Percentiles rank a stretch among this genome's conserved stretches.
Evolutionary conservation across 2,888 invertebrate genomes (phyloP).

Genomic region (Sphaerophoria taeniata): DNA sequence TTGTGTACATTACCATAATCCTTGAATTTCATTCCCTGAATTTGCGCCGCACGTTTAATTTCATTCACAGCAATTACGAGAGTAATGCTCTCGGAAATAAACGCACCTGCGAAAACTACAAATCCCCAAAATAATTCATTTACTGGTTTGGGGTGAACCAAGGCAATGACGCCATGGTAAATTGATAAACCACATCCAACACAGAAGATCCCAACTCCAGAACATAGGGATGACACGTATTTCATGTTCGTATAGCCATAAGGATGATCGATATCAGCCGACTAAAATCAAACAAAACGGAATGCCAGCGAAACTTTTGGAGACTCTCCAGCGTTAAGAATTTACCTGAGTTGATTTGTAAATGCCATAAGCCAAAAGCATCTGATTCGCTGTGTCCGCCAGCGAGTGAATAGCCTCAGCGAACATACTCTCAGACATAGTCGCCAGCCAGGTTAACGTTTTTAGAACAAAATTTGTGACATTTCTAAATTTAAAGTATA

Average conservation of each 20-base stretch:
- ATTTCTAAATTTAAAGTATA: constrained; percentile 87
- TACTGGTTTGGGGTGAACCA: constrained; percentile 91
- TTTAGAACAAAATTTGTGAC: constrained; percentile 95
- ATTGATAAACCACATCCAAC: constrained; percentile 97
- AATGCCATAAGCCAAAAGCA: constrained; percentile 96
- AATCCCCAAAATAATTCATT: constrained; percentile 97
- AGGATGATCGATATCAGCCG: constrained; percentile 93
- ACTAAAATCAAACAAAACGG: constrained; percentile 81
- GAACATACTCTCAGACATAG: constrained; percentile 98
- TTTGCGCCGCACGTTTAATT: constrained; percentile 91
- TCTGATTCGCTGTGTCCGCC: constrained; percentile 97
- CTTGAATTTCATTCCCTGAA: constrained; percentile 89
- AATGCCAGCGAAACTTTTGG: not conserved
- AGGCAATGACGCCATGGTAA: constrained; percentile 96
- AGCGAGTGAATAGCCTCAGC: constrained; percentile 98
- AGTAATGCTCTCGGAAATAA: constrained; percentile 95
- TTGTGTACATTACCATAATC: constrained; percentile 89
- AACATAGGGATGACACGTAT: constrained; percentile 98
- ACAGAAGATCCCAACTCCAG: constrained; percentile 99
- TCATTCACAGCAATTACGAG: constrained; percentile 94
- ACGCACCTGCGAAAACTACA: constrained; percentile 93
- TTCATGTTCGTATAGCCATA: constrained; percentile 98
- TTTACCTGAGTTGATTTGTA: constrained; percentile 95
- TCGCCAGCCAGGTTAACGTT: constrained; percentile 94
- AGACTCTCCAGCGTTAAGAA: not conserved